Evolutionary conservation across 2,888 invertebrate genomes (phyloP), one percentile per base, ranked within the genome.

Genomic region (Drosophila anomelani): DNA sequence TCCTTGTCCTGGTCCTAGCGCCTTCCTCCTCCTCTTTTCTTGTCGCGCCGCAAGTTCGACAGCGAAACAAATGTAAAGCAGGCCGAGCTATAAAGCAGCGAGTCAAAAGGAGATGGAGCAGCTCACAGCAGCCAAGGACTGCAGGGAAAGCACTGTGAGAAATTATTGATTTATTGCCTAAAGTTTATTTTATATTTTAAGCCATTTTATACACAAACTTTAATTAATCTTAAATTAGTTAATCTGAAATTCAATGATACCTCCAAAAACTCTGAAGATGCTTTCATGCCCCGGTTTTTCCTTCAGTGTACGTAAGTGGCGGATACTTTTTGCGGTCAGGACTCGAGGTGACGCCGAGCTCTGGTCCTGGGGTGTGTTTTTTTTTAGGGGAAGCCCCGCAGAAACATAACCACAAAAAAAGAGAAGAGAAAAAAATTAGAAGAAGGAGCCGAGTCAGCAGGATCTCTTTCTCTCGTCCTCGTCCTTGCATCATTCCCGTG

Each of bases 71-170:
- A 59, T 62, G 59, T 53, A 43, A 60, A 76, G 68, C 62, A 39
- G 53, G 51, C 59, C 62, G 9, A 44, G 56, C 76, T 78, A 73
- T 74, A 81, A 84, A 81, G 76, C 86, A 79, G 75, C 71, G 64
- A 44, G 38, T 23, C n/a, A 55, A 47, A 70, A 47, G 72, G 43
- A 63, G 77, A 71, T 75, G 71, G 47, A 29, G 46, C 12, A 47
- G 29, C 47, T 38, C 38, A 26, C 36, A 67, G 43, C 53, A 67
- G 46, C 53, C 64, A 3, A 43, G 26, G n/a, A 32, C 12, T 23
- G 32, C 29, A 12, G 23, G n/a, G 34, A 26, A 47, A 36, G 17
- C 63, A 51, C 63, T 63, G 20, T 12, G 20, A 34, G 5, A 5
- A 41, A 44, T 13, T 13, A 1, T 41, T 41, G 9, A 10, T 8